These are phyloP conservation scores for Acleris holmiana DNA, from an alignment of 2,888 invertebrate species.

Conservation along the genomic window DNA sequence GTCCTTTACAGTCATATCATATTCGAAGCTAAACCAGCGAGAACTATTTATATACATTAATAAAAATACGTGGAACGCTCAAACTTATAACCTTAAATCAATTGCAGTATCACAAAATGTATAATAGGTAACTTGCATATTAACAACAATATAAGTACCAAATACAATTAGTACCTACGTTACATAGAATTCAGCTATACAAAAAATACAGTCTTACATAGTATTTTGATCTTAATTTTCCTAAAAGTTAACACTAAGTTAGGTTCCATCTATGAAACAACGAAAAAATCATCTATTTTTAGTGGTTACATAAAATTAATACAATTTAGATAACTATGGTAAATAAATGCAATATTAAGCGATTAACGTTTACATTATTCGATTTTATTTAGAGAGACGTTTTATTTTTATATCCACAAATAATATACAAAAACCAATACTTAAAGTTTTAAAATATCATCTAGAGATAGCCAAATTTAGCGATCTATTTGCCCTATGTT, in stretches of 20 bases:
- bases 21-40: no score
- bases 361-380: conserved; percentile 13
- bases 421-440: no score
- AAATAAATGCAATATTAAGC: conserved; percentile 32
- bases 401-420: no score
- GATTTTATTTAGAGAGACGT: conserved; percentile 3
- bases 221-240: conserved; percentile 12
- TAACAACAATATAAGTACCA: background rate
- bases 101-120: conserved; percentile 8
- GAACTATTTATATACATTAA: no score
- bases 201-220: conserved; percentile 29
- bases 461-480: no score
- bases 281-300: conserved; percentile 12
- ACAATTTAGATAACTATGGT: conserved; percentile 18
- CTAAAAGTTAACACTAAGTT: background rate
- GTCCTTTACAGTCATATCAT: no score
- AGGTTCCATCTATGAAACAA: background rate
- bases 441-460: no score
- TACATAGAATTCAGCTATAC: conserved; percentile 6
- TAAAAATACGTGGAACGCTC: background rate
- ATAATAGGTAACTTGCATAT: background rate
- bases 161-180: background rate
- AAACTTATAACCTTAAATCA: background rate
- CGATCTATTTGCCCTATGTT: no score
- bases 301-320: conserved; percentile 9